phyloP scores from a whole-genome alignment of 2,113 vertebrate species.

The Malaclemys terrapin region DNA sequence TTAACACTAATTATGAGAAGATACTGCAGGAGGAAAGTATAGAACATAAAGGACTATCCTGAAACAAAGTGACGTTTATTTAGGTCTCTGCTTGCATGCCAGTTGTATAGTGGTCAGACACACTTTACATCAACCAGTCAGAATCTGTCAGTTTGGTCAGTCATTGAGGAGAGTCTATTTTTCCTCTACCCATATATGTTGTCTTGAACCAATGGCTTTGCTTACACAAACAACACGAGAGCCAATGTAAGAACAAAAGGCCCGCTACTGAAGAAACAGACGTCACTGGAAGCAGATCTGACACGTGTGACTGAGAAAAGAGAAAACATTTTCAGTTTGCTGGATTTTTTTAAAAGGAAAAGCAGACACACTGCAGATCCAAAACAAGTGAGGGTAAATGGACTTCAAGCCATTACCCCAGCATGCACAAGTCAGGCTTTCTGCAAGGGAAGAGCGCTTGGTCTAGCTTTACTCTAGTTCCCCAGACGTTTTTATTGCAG shows the following conservation, averaged over 20 bases:
- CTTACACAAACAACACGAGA: conserved; percentile 29
- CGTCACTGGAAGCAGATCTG: not conserved
- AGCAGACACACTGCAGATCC: not conserved
- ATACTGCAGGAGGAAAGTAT: not conserved
- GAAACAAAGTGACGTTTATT: not conserved
- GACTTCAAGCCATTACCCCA: not conserved
- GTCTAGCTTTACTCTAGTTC: not conserved
- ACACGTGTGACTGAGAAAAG: conserved; percentile 6
- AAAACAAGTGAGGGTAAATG: not conserved
- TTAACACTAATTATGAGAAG: not conserved
- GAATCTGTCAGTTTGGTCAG: not conserved
- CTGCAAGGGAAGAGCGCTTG: not conserved
- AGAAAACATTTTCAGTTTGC: conserved; percentile 6
- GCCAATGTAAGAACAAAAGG: not conserved
- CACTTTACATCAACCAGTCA: not conserved
- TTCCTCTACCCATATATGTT: not conserved
- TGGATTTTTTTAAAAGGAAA: not conserved
- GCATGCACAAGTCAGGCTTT: not conserved
- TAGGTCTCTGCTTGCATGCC: not conserved
- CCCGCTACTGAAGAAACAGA: not conserved
- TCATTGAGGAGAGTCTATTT: not conserved
- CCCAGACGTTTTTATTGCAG: not conserved
- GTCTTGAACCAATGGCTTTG: not conserved
- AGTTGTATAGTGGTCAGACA: not conserved
- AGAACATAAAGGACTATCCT: not conserved